Percentiles rank a stretch among this genome's conserved stretches.
Conservation (phyloP, 2,797 vertebrate genomes). For the Phalloptychus januarius region DNA sequence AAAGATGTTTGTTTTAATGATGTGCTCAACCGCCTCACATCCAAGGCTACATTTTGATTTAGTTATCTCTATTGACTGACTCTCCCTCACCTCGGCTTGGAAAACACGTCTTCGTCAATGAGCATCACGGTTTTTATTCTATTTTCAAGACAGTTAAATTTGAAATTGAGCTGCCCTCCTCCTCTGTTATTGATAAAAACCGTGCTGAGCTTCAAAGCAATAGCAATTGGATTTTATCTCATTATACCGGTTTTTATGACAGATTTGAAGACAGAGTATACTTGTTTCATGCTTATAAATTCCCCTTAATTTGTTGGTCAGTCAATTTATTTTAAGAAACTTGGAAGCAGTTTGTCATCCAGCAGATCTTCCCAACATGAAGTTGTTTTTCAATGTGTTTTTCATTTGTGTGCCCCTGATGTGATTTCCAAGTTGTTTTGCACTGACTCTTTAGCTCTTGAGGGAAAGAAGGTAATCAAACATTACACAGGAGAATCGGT, state of each 20-base stretch:
- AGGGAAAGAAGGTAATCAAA: constrained; percentile 16
- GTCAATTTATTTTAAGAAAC: constrained; percentile 10
- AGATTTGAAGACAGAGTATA: constrained; percentile 6
- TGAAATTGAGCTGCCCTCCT: constrained; percentile 2
- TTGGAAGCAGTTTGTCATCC: constrained; percentile 1
- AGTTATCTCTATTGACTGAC: constrained; percentile 10
- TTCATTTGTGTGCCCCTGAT: constrained; percentile 15
- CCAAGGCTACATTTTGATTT: constrained; percentile 17
- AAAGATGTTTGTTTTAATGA: constrained; percentile 22
- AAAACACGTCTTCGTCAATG: constrained; percentile 8
- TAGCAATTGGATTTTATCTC: constrained; percentile 3
- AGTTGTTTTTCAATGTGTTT: constrained; percentile 17
- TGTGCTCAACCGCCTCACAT: constrained; percentile 19
- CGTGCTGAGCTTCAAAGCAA: neutral
- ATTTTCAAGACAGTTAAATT: constrained; percentile 22
- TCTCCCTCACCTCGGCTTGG: neutral
- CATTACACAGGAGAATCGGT: constrained; percentile 1
- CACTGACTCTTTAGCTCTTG: constrained; percentile 30
- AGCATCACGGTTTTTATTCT: constrained; percentile 11
- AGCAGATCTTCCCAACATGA: constrained; percentile 18
- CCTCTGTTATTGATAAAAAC: constrained; percentile 7
- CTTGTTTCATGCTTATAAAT: neutral
- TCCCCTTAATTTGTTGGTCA: constrained; percentile 2
- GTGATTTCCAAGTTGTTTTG: constrained; percentile 29
- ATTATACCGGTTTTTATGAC: constrained; percentile 6